A percentile compares a stretch with the other conserved stretches of the same genome.
Evolutionary conservation across 2,113 vertebrate genomes (phyloP).

Genomic region (Malurus elegans): DNA sequence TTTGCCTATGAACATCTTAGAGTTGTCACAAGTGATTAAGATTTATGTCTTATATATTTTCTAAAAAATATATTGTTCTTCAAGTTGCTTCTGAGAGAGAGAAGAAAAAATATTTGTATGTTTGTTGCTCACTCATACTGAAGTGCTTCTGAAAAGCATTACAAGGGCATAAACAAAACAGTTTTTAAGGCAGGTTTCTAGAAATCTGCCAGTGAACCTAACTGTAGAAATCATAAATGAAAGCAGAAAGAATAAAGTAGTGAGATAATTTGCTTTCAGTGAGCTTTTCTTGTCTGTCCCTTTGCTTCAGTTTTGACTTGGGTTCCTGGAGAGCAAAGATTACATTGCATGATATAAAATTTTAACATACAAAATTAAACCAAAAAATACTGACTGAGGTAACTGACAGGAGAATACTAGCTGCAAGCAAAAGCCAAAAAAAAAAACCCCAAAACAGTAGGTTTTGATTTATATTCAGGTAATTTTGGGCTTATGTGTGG

Average conservation of each 20-base stretch:
- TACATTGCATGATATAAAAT: background rate
- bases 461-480: constrained; percentile 9
- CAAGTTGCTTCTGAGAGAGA: background rate
- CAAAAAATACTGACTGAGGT: background rate
- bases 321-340: background rate
- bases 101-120: background rate
- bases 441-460: background rate
- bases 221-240: background rate
- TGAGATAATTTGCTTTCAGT: background rate
- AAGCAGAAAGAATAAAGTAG: background rate
- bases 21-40: background rate
- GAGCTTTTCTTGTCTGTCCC: background rate
- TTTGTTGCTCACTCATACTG: background rate
- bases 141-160: background rate
- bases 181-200: background rate
- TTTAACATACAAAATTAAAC: background rate
- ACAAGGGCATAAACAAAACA: background rate
- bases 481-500: background rate
- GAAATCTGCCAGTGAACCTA: background rate
- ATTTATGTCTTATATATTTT: background rate
- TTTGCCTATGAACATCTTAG: background rate
- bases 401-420: background rate
- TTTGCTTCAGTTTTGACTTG: background rate
- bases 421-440: background rate
- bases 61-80: background rate